These are phyloP conservation scores for Chironex yamaguchii DNA, from an alignment of 30 jellyfish, hydroid and myxozoan genomes.

Conservation along the genomic window DNA sequence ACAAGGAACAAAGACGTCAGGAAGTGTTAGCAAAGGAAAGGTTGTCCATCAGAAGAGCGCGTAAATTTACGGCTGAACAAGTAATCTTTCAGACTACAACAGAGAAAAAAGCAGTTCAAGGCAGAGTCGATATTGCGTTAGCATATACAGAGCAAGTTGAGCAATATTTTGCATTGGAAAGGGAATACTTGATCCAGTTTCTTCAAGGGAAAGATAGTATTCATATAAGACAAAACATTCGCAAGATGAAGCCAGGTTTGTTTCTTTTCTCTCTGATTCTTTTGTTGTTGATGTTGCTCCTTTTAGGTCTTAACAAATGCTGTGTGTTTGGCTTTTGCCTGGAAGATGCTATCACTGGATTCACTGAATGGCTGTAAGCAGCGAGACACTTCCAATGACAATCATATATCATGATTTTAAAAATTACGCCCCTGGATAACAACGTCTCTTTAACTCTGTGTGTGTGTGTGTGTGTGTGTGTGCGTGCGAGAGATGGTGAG, in stretches of 20 bases:
- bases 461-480: too few species aligned
- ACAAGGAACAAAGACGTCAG: slow-evolving; percentile 75
- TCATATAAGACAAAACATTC: slow-evolving; percentile 57
- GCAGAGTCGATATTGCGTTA: slow-evolving; percentile 53
- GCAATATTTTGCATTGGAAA: slow-evolving; percentile 28
- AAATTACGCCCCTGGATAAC: too few species aligned
- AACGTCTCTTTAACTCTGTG: too few species aligned
- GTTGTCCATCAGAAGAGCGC: slow-evolving; percentile 58
- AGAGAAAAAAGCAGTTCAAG: slow-evolving; percentile 22
- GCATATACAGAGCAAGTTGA: slow-evolving; percentile 45
- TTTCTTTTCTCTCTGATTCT: not conserved
- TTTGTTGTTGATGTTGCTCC: not conserved
- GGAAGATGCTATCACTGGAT: too few species aligned
- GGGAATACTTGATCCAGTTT: slow-evolving; percentile 60
- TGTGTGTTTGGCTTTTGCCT: too few species aligned
- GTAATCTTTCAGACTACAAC: slow-evolving; percentile 19
- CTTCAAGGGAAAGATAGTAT: slow-evolving; percentile 70
- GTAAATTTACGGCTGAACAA: slow-evolving; percentile 8
- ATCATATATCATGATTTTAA: too few species aligned
- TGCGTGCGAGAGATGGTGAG: too few species aligned
- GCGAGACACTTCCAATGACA: too few species aligned
- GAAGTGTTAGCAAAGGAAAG: slow-evolving; percentile 87
- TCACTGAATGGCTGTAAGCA: too few species aligned
- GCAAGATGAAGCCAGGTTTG: slow-evolving; percentile 59
- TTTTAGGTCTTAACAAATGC: too few species aligned